phyloP scores from a whole-genome alignment of 2,888 invertebrate species.

The Alcis repandata region DNA sequence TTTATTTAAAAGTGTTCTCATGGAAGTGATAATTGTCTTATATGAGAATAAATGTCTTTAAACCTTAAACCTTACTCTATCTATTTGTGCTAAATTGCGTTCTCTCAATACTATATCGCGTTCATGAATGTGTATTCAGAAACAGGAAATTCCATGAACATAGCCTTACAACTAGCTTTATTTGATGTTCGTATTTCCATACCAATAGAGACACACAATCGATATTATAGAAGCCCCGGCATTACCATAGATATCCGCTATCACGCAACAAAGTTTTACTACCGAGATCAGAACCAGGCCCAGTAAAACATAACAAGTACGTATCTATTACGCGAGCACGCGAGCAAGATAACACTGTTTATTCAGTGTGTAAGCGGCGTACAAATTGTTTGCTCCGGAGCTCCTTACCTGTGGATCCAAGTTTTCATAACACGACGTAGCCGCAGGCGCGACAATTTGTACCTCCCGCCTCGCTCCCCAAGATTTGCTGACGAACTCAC shows the following conservation, averaged over 20 bases:
- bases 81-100: not conserved
- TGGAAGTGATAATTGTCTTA: no score
- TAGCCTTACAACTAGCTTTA: constrained; percentile 17
- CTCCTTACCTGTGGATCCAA: constrained; percentile 75
- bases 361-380: constrained; percentile 77
- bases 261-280: constrained; percentile 41
- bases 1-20: no score
- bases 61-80: no score
- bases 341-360: constrained; percentile 74
- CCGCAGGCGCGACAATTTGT: constrained; percentile 80
- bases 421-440: constrained; percentile 79
- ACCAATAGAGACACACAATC: constrained; percentile 26
- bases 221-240: constrained; percentile 25
- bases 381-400: constrained; percentile 81
- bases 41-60: no score
- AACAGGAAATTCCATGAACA: constrained; percentile 10
- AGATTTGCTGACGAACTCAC: constrained; percentile 76
- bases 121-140: not conserved
- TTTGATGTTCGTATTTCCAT: constrained; percentile 20
- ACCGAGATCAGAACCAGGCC: constrained; percentile 53
- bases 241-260: constrained; percentile 38
- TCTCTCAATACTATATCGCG: not conserved
- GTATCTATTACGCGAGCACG: constrained; percentile 65
- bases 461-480: constrained; percentile 64
- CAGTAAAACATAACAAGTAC: constrained; percentile 62